Evolutionary conservation across 2,888 invertebrate genomes (phyloP).

Genomic region (Chrysolina americana): DNA sequence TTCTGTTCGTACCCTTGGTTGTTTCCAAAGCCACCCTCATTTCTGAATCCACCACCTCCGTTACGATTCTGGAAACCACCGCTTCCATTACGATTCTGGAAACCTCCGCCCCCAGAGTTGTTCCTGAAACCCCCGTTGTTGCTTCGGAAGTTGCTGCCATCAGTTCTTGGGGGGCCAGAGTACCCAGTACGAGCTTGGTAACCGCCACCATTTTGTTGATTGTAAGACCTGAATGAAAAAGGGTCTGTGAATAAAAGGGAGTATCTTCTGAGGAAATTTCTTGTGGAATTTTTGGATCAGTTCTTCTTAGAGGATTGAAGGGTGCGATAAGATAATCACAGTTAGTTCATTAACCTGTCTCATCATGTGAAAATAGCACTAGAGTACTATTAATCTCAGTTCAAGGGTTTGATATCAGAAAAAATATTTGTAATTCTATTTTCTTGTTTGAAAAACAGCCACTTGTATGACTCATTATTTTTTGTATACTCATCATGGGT

Average conservation of each 20-base stretch:
- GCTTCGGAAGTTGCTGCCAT: constrained; percentile 28
- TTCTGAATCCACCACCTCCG: constrained; percentile 61
- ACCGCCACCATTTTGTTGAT: constrained; percentile 53
- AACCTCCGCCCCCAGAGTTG: constrained; percentile 62
- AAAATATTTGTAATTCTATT: too few relatives aligned
- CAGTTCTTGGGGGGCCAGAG: constrained; percentile 39
- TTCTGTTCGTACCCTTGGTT: constrained; percentile 67
- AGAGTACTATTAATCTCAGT: too few relatives aligned
- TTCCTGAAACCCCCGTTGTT: constrained; percentile 35
- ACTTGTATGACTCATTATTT: too few relatives aligned
- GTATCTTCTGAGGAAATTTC: neutral
- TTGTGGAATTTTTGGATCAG: constrained; percentile 30
- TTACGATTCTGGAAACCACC: constrained; percentile 34
- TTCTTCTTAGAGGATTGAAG: constrained; percentile 72
- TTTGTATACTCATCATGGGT: too few relatives aligned
- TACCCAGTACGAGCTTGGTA: constrained; percentile 58
- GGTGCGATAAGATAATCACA: constrained; percentile 49
- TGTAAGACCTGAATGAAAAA: constrained; percentile 54
- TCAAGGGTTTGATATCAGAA: too few relatives aligned
- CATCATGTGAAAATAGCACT: constrained; percentile 47
- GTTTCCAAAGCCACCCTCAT: constrained; percentile 59
- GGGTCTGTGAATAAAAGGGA: neutral
- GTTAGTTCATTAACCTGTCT: constrained; percentile 44
- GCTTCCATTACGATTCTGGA: constrained; percentile 38
- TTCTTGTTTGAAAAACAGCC: too few relatives aligned